These are phyloP conservation scores for Drosophila nigricruria DNA, from an alignment of 2,888 invertebrate genomes.

Conservation along the genomic window DNA sequence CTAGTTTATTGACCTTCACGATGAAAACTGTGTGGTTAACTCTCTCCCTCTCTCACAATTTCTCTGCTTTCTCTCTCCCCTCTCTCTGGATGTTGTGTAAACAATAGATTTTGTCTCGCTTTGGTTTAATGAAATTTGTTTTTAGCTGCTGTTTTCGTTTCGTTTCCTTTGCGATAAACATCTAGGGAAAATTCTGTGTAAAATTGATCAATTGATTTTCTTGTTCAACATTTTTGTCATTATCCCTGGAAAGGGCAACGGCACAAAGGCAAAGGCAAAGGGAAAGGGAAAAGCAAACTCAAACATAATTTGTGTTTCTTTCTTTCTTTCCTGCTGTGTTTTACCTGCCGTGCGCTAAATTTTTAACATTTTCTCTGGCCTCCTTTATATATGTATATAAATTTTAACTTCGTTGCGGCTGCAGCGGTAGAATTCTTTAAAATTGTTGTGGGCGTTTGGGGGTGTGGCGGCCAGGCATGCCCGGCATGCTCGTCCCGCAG, in stretches of 20 bases:
- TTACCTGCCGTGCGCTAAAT: constrained; percentile 59
- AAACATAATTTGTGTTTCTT: constrained; percentile 25
- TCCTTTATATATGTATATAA: constrained; percentile 17
- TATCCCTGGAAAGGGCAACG: constrained; percentile 24
- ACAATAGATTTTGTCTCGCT: constrained; percentile 43
- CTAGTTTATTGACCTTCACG: constrained; percentile 76
- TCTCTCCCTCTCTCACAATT: constrained; percentile 5
- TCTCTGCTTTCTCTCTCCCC: not conserved
- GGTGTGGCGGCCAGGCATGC: not conserved
- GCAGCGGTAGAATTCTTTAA: constrained; percentile 38
- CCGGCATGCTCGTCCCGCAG: not conserved
- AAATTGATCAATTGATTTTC: constrained; percentile 54
- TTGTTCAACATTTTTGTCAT: constrained; percentile 43
- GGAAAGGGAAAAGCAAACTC: constrained; percentile 1
- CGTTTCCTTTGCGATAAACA: constrained; percentile 27
- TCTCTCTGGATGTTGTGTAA: constrained; percentile 49
- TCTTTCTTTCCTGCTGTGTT: constrained; percentile 19
- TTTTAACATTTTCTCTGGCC: constrained; percentile 30
- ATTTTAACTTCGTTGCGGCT: constrained; percentile 25
- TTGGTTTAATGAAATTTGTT: constrained; percentile 24
- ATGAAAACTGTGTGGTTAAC: constrained; percentile 10
- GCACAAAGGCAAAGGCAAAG: constrained; percentile 2
- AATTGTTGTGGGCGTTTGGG: constrained; percentile 11
- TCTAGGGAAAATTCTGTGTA: constrained; percentile 23
- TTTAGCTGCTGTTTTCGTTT: constrained; percentile 21